Evolutionary conservation across 2,113 vertebrate species (phyloP).

Genomic region (Neolamprologus hecqui): DNA sequence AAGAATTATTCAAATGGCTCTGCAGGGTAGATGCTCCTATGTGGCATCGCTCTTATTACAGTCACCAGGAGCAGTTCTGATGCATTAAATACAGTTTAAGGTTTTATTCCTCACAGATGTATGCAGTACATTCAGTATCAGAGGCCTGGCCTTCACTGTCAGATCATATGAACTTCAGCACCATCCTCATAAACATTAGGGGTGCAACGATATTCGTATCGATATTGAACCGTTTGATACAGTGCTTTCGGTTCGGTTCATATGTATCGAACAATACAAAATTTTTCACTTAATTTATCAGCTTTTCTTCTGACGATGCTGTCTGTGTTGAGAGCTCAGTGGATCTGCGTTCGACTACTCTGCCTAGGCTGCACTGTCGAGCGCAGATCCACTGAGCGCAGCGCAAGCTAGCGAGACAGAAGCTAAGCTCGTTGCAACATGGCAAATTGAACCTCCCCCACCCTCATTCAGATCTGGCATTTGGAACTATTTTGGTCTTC

Average conservation of each 20-base stretch:
- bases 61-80: accelerated
- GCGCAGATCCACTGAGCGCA: accelerated
- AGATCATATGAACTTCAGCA: background rate
- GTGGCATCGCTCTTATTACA: background rate
- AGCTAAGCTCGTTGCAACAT: no score
- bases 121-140: accelerated
- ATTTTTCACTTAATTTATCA: accelerated
- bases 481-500: no score
- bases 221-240: accelerated
- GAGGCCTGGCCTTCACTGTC: accelerated
- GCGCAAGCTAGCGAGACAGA: background rate
- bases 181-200: background rate
- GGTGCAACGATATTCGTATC: accelerated
- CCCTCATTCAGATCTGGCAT: no score
- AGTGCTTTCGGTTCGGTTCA: accelerated
- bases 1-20: background rate
- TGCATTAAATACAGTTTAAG: background rate
- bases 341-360: accelerated
- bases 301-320: accelerated
- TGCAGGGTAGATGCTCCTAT: background rate
- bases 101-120: background rate
- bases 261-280: accelerated
- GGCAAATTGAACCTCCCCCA: no score
- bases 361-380: background rate
- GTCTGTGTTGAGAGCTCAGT: accelerated